Evolutionary conservation across 2,113 vertebrate genomes (phyloP), one percentile per base, ranked within the genome.

Genomic region (Cynocephalus volans): DNA sequence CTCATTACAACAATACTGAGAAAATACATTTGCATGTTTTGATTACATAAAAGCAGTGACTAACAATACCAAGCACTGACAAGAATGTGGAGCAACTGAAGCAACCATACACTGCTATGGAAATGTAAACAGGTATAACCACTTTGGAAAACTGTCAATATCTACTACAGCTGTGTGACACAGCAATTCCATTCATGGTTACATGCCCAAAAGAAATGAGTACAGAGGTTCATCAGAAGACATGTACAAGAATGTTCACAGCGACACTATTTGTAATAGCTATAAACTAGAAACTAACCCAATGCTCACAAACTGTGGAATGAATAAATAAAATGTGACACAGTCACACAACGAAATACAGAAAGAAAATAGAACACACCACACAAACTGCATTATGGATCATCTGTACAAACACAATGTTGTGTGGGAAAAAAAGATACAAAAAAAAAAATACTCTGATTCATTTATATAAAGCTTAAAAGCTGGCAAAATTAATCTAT

Each of bases 281-380:
- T 86, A 87, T 62, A 97, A 93, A 72, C 24, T 92, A 65, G 50
- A 92, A 93, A 96, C 54, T 24, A 90, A 9, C 65, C 62, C 79
- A 54, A 6, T 54, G 69, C 36, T 75, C 45, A 83, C 19, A 23
- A 92, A 70, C 3, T 28, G 45, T 75, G 58, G 45, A 76, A 82
- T 52, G 48, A 69, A 80, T 75, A 54, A 54, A 54, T 50, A 72
- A 91, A 45, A 54, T 41, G 23, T 76, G n/a, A 41, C 60, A 90
- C 0, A 95, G 72, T 88, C 76, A 91, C 45, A 80, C 65, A 77
- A 92, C 26, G 52, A 45, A 95, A 84, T 69, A 90, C 13, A 56
- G 31, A 91, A 93, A 93, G 67, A 97, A 83, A 94, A 90, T 4
- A 2, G 11, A 94, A 80, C 48, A 93, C 0, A 28, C 23, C 41